Base-by-base conservation (phyloP, 1,140 invertebrate genomes). In the Rhopalosiphum maidis region DNA sequence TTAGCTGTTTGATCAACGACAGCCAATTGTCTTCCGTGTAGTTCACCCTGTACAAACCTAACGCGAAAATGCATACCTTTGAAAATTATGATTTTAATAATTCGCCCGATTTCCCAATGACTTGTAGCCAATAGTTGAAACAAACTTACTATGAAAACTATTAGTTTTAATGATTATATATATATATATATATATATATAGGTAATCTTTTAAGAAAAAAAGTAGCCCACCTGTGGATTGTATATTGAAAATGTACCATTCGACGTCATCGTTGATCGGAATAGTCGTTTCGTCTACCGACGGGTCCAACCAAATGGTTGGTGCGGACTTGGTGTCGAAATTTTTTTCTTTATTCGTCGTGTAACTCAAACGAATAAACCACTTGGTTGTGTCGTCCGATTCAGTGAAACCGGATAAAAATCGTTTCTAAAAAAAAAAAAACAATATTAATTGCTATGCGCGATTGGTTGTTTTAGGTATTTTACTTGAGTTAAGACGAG, bases 41-140 rank as follows among this genome's bases (percentile, higher is more conserved):
- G 95, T 98, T 98, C 0, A 97, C 97, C 25, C 97, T 95, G 94
- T 97, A 97, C 94, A 97, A 97, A 11, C 96, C 97, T 96, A 77
- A 41, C 5, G 54, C 15, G 1, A 68, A 25, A 41, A 43, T 4
- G 43, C 25, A 41, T 85, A 22, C 1, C 37, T 22, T 41, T 41
- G 3, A 41, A 41, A 41, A 23, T 9, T 25, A 25, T 22, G 3
- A 41, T 41, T 41, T 41, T 30, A 41, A n/a, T 21, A 54, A 54
- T 7, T 6, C n/a, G 60, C 0, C 4, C 30, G n/a, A n/a, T 77
- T 77, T n/a, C 0, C 0, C 30, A n/a, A n/a, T 77, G n/a, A 5
- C 15, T 77, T 60, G 3, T 30, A 2, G 1, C 15, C 30, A 18
- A 15, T 22, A 23, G 35, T 41, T 41, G 22, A 41, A 35, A 83